Base-by-base conservation (phyloP, 1,140 invertebrate species). In the Trichonephila inaurata region DNA sequence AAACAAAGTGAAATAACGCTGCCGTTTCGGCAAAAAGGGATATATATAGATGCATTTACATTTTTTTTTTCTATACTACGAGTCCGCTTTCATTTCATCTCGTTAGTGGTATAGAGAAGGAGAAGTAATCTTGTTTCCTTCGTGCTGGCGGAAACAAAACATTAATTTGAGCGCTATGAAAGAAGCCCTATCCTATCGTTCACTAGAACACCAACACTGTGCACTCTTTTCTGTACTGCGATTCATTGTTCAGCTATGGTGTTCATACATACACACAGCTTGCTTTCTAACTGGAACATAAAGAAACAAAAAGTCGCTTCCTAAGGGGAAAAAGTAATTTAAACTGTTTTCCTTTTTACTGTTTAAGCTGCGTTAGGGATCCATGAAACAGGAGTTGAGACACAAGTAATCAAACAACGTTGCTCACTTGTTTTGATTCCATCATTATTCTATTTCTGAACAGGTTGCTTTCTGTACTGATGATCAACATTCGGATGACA, bases 1-100 rank as follows among this genome's bases (percentile, higher is more conserved):
- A 89, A 89, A 89, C 88, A 89, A 72, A 89, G 88, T 89, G 66
- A 89, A 89, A 89, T 77, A 89, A 89, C 44, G 66, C 24, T 58
- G 58, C 83, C 83, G 51, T 60, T 85, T 85, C 83, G 19, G 40
- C 66, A 89, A 89, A 77, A 89, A 89, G 51, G 64, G 88, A 89
- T 40, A 40, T 40, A 40, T 40, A 40, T 89, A 62, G 66, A 89
- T 89, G 21, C 88, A 89, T 89, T 89, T 89, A 44, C 88, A 89
- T 89, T 89, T 89, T 89, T 89, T 89, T 28, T 40, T 89, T 85
- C 83, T 89, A 40, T 89, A n/a, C 51, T 40, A 24, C 40, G 19
- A 66, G 33, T 44, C 44, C 51, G 64, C 88, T 89, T 77, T 77
- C 66, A 66, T 89, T 89, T 60, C 88, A 89, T 89, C 88, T 89